These are phyloP conservation scores for Pomacea maculata DNA, from an alignment of 1,140 invertebrate species.

Conservation along the genomic window DNA sequence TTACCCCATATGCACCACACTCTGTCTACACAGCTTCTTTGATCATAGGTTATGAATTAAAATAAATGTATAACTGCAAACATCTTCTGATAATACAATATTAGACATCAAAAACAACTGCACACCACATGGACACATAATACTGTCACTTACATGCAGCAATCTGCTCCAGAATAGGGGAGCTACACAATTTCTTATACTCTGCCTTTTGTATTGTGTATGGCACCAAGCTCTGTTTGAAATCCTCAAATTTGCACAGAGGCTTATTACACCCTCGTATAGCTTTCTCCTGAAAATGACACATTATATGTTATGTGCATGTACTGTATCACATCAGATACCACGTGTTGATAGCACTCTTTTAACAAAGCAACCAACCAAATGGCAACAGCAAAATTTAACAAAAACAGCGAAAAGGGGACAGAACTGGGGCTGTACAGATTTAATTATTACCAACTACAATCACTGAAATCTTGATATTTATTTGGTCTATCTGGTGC, in stretches of 20 bases:
- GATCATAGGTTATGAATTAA: background rate
- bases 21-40: no score
- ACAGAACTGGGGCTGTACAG: background rate
- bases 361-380: no score
- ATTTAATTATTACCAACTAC: no score
- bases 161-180: conserved; percentile 31
- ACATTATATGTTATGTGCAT: no score
- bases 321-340: no score
- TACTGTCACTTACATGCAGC: conserved; percentile 26
- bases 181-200: conserved; percentile 31
- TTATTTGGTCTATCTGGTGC: no score
- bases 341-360: no score
- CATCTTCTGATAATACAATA: background rate
- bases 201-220: conserved; percentile 22
- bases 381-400: no score
- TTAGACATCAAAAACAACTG: background rate
- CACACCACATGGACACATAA: background rate
- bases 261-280: conserved; percentile 29
- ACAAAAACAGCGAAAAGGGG: background rate
- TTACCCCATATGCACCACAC: background rate
- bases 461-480: no score
- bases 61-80: background rate
- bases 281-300: conserved; percentile 27
- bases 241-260: conserved; percentile 26
- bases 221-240: conserved; percentile 20